Percentiles rank a stretch among this genome's conserved stretches.
Evolutionary conservation across 2,113 vertebrate genomes (phyloP).

Genomic region (Oceanites oceanicus): DNA sequence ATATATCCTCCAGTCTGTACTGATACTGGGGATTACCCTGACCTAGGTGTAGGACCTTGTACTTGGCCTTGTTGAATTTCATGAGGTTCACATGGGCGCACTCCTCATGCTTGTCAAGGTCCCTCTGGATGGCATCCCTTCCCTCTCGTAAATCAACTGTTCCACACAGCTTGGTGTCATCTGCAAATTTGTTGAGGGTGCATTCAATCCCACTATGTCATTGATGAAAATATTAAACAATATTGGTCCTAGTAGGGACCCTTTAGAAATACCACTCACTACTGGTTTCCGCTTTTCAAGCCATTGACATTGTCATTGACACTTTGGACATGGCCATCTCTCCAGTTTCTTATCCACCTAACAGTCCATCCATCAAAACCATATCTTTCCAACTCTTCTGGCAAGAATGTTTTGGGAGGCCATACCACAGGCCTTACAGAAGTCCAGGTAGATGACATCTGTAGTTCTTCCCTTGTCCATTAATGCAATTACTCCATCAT

Average conservation of each 20-base stretch:
- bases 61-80: background rate
- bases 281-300: background rate
- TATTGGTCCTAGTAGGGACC: background rate
- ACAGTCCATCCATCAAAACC: background rate
- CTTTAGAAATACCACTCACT: background rate
- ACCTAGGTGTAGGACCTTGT: background rate
- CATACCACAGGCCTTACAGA: background rate
- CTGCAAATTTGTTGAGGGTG: background rate
- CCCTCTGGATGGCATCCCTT: background rate
- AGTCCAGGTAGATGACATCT: background rate
- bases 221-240: background rate
- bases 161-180: background rate
- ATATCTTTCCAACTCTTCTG: background rate
- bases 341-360: background rate
- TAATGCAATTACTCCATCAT: background rate
- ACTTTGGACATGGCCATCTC: background rate
- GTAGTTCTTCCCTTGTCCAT: background rate
- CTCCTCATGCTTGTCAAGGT: background rate
- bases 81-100: background rate
- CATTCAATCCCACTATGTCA: background rate
- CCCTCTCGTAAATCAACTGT: background rate
- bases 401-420: background rate
- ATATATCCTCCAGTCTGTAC: background rate
- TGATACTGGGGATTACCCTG: background rate
- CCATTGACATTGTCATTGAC: background rate